phyloP scores from a whole-genome alignment of 2,888 invertebrate species.

The Lamproptera curius region DNA sequence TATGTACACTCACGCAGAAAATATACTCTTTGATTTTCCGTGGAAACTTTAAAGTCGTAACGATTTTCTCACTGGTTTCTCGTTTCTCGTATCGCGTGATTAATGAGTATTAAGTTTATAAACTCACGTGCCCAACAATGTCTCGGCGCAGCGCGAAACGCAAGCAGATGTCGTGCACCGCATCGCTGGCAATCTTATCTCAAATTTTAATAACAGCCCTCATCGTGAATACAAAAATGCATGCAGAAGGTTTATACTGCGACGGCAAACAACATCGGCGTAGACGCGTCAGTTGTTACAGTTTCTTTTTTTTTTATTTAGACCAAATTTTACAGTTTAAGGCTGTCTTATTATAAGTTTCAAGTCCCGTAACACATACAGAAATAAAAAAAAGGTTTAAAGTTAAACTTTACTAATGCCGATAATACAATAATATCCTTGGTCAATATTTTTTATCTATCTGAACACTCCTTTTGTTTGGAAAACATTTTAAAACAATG shows the following conservation, averaged over 20 bases:
- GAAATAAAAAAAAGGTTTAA: no score
- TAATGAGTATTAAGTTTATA: slow-evolving; percentile 22
- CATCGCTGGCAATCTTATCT: slow-evolving; percentile 55
- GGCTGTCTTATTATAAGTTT: no score
- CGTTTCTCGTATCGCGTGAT: slow-evolving; percentile 19
- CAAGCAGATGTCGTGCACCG: slow-evolving; percentile 50
- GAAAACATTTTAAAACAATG: no score
- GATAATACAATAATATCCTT: no score
- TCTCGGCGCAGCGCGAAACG: slow-evolving; percentile 39
- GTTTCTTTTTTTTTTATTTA: no score
- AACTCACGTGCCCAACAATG: slow-evolving; percentile 31
- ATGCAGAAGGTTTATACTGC: slow-evolving; percentile 46
- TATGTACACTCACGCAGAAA: no score
- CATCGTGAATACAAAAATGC: slow-evolving; percentile 48
- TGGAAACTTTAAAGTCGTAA: slow-evolving; percentile 2
- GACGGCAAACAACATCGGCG: slow-evolving; percentile 27
- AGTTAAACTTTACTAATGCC: no score
- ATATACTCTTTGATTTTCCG: neutral
- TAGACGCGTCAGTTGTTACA: slow-evolving; percentile 36
- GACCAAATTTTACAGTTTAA: no score
- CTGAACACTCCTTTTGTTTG: no score
- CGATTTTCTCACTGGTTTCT: slow-evolving; percentile 10
- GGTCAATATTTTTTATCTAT: no score
- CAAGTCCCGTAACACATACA: no score
- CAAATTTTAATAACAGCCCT: slow-evolving; percentile 56